Evolutionary conservation across 2,113 vertebrate genomes (phyloP), one percentile per base, ranked within the genome.

Genomic region (Gobius niger): DNA sequence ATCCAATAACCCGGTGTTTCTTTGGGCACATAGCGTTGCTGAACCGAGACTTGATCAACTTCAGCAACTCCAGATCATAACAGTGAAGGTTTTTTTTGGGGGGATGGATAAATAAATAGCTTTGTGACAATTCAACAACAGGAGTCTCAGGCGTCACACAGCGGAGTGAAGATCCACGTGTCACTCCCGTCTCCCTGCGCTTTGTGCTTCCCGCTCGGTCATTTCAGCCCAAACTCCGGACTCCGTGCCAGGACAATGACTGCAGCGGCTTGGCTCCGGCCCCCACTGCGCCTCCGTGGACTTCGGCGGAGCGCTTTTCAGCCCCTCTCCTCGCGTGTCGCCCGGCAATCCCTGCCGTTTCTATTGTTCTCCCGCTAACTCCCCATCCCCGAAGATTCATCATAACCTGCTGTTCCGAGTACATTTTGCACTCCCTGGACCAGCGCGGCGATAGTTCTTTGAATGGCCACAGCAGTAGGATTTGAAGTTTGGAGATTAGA

Each of bases 141-240:
- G 24, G 5, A n/a, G 24, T 9, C 51, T 44, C 64, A 63, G 9
- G 11, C 16, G 19, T 16, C 9, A 67, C 59, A 59, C 65, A 66
- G 40, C 6, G 47, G 68, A 53, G 41, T 68, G 44, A 63, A 53
- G n/a, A 46, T 60, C 44, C 60, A 47, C 50, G 9, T 57, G 54
- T 65, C 51, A 44, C 18, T 44, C 62, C 65, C 16, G 3, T 8
- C 7, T 68, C 53, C 24, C 44, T 63, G 47, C 49, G 54, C 62
- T 73, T 64, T 69, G 72, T 78, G 75, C 41, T 75, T 63, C 59
- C 62, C 56, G 46, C 69, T 76, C 69, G 74, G 56, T 54, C 72
- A 65, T 79, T 76, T 49, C 75, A 72, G 65, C 63, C 57, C 72
- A 81, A 82, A 86, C 73, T 63, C 72, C 63, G 76, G 81, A 71